Base-by-base conservation (phyloP, 2,797 vertebrate genomes). In the Psittacula derbiana region DNA sequence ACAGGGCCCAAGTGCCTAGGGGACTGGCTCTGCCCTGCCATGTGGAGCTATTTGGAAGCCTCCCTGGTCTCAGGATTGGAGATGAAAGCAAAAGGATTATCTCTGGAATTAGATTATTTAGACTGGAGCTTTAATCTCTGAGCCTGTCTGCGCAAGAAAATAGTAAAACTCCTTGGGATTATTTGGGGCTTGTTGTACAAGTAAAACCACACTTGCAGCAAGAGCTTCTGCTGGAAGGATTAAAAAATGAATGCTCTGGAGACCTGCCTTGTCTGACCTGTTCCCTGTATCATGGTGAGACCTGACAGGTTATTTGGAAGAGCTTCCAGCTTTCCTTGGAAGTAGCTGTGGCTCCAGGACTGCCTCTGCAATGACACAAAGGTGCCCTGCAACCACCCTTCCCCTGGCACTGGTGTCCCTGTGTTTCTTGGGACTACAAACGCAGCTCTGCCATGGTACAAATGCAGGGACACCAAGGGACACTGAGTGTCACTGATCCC, bases 51-150 rank as follows among this genome's bases (percentile, higher is more conserved):
- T 38, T 84, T 93, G 71, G 70, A 85, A 93, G 70, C 36, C 44
- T 91, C 79, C 52, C 89, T 78, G 31, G 16, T 25, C 12, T 28
- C 3, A 61, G 90, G 91, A 91, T 1, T n/a, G 27, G 69, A 94
- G 80, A 93, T 28, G 67, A 90, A 67, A 92, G 96, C 94, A 92
- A 96, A 96, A 90, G 67, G 87, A 91, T 97, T 96, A 96, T 86
- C 94, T 90, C 96, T 88, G 43, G 88, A 97, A 98, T 95, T 94
- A 96, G 97, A 97, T 97, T 97, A 95, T 95, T 93, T 95, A 95
- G 86, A 97, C 65, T 92, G 92, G 89, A 92, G 76, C 74, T 96
- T 92, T 95, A 97, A 96, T 95, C 94, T 95, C 91, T 71, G 82
- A 71, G 74, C 30, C 52, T 62, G 16, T 33, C 92, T 87, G 78